Evolutionary conservation across 2,113 vertebrate species (phyloP), one percentile per base, ranked within the genome.

Genomic region (Halichoeres trimaculatus): DNA sequence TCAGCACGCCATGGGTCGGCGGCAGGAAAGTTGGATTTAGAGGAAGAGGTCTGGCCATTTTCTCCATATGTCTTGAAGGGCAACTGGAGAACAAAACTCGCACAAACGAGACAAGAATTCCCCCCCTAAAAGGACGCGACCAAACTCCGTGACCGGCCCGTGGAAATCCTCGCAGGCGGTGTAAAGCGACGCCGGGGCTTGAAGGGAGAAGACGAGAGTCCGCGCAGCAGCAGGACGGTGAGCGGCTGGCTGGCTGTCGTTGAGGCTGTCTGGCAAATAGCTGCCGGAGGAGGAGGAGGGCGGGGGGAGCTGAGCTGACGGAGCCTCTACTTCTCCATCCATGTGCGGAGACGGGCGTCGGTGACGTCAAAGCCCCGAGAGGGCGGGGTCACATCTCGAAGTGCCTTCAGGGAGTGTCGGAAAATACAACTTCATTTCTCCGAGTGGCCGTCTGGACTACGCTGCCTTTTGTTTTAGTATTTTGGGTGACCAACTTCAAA

Each of bases 1-100:
- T 98, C 70, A 99, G 95, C 47, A 99, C 97, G 71, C 97, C 97
- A 86, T 99, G 97, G 45, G 96, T 96, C 88, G 96, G 97, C 87
- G 96, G 96, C 86, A 97, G 93, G 90, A 97, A 99, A 91, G 95
- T 91, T 86, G 96, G 89, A 80, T 95, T 96, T 73, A 96, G 61
- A 57, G 95, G 85, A 73, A 96, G 92, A 90, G 95, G 95, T 93
- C 96, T 95, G 88, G 97, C 94, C 97, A 99, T 98, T 93, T 95
- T 96, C 92, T 95, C 93, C 94, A 94, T 94, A 57, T 60, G 66
- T 84, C 75, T 74, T 68, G 57, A 68, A 61, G 74, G 74, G 61
- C 67, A 75, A 65, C 34, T 24, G 66, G 65, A 85, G 70, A 88
- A 59, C 11, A 56, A 70, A 70, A 68, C 75, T 80, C 54, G 19